Conservation (phyloP, 2,113 vertebrate species). For the Empidonax alnorum region DNA sequence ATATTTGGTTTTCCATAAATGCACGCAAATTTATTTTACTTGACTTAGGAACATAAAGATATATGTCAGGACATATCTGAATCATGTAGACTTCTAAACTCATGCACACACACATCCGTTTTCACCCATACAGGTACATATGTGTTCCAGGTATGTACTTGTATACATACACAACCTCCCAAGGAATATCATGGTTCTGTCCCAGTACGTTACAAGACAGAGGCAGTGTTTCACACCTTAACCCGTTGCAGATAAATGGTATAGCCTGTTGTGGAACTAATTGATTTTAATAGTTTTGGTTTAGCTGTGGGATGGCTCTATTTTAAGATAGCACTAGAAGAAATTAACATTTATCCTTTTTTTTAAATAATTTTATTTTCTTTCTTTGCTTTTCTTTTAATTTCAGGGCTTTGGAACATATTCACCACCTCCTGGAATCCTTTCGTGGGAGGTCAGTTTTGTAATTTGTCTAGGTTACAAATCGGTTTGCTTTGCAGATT, state of each 20-base stretch:
- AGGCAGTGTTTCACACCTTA: neutral
- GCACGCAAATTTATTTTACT: neutral
- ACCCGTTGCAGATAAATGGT: neutral
- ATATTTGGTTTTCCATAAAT: neutral
- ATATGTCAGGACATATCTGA: neutral
- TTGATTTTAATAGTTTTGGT: neutral
- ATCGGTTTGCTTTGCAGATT: conserved; percentile 38
- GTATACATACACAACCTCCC: neutral
- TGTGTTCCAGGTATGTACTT: too few relatives aligned
- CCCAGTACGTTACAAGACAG: neutral
- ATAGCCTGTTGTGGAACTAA: neutral
- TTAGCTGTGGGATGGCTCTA: neutral
- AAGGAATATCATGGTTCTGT: neutral
- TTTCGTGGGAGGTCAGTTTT: neutral
- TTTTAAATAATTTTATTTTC: neutral
- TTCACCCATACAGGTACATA: neutral
- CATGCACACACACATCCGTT: neutral
- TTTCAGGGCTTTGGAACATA: neutral
- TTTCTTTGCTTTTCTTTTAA: neutral
- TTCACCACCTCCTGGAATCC: neutral
- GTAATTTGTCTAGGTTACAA: conserved; percentile 3
- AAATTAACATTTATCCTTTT: neutral
- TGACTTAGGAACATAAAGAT: neutral
- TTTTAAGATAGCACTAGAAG: neutral
- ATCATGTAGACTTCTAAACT: neutral